Evolutionary conservation across 2,888 invertebrate species (phyloP).

Genomic region (Cactoblastis cactorum): DNA sequence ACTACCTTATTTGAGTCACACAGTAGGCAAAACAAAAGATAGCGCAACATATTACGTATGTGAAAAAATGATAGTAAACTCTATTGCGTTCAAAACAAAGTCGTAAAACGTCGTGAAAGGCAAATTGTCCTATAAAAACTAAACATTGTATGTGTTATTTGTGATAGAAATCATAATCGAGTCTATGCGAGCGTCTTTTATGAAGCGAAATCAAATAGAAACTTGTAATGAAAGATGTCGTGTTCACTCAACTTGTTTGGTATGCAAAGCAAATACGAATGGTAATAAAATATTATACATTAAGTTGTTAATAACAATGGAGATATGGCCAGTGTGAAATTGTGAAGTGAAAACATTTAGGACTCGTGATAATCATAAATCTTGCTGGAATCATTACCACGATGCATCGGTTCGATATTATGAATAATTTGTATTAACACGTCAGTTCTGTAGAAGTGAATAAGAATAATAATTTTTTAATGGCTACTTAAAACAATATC

Average conservation of each 20-base stretch:
- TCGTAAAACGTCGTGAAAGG: slow-evolving; percentile 26
- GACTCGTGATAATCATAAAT: slow-evolving; percentile 27
- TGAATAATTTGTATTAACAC: slow-evolving; percentile 18
- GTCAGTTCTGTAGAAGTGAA: slow-evolving; percentile 18
- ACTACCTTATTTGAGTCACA: slow-evolving; percentile 38
- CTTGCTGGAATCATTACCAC: slow-evolving; percentile 15
- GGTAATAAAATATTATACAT: slow-evolving; percentile 74
- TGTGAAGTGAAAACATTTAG: slow-evolving; percentile 49
- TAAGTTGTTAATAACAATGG: slow-evolving; percentile 59
- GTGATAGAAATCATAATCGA: slow-evolving; percentile 75
- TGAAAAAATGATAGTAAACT: slow-evolving; percentile 37
- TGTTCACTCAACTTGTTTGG: slow-evolving; percentile 63
- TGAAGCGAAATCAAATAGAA: slow-evolving; percentile 77
- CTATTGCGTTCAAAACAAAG: slow-evolving; percentile 28
- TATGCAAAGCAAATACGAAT: slow-evolving; percentile 63
- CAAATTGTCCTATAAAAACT: slow-evolving; percentile 31
- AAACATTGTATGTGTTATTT: slow-evolving; percentile 68
- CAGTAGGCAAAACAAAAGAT: slow-evolving; percentile 31
- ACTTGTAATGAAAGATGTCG: slow-evolving; percentile 76
- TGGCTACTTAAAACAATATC: not conserved
- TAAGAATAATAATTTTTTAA: not conserved
- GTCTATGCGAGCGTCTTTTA: slow-evolving; percentile 66
- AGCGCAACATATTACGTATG: slow-evolving; percentile 26
- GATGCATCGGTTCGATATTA: not conserved
- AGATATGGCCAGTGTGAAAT: slow-evolving; percentile 44